Conservation (phyloP, 2,797 vertebrate genomes). For the Intellagama lesueurii region DNA sequence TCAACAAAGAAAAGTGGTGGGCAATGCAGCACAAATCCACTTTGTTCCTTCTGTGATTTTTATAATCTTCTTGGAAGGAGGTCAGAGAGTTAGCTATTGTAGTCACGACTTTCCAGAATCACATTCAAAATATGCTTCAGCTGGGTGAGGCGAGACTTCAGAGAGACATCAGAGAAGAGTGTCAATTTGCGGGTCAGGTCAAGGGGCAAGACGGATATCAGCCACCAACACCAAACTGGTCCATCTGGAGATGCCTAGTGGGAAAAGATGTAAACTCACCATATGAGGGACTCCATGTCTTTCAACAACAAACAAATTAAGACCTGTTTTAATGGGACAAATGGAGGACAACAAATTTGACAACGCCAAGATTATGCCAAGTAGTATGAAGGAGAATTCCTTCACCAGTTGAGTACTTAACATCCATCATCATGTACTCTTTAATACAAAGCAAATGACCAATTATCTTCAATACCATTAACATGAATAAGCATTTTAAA, state of each 20-base stretch:
- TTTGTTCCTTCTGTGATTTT: fast-evolving
- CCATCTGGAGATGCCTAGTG: constrained; percentile 84
- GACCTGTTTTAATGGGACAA: background rate
- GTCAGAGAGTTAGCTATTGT: constrained; percentile 9
- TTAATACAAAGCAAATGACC: background rate
- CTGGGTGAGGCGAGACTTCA: constrained; percentile 86
- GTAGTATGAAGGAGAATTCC: background rate
- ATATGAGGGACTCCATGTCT: background rate
- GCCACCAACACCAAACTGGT: constrained; percentile 93
- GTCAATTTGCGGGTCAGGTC: constrained; percentile 88
- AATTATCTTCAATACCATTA: background rate
- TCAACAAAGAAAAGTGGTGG: background rate
- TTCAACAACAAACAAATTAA: background rate
- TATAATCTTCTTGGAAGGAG: background rate
- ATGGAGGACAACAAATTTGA: background rate
- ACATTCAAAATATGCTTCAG: constrained; percentile 85
- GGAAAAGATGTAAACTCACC: background rate
- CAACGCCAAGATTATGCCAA: background rate
- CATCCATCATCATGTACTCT: background rate
- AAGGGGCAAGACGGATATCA: constrained; percentile 89
- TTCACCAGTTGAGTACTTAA: background rate
- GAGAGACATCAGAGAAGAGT: constrained; percentile 85
- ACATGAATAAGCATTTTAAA: background rate
- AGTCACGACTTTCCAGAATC: constrained; percentile 83
- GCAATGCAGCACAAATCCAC: background rate